These are phyloP conservation scores for Euura lappo DNA, from an alignment of 1,140 invertebrate species.

Conservation along the genomic window DNA sequence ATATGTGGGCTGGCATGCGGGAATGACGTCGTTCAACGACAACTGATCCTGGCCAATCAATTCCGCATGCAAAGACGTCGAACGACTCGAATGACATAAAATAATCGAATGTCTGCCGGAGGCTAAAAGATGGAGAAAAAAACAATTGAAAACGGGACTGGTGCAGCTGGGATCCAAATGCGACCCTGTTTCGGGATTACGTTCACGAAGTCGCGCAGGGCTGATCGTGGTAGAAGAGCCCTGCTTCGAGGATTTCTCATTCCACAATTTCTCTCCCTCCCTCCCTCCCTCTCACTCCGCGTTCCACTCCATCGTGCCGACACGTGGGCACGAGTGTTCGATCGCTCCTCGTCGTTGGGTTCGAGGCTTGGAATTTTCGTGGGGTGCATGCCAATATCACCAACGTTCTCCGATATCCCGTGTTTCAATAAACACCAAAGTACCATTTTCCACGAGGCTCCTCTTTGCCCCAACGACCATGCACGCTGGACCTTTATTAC, in stretches of 20 bases:
- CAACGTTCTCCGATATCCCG: conserved; percentile 1
- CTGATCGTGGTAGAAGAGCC: neutral
- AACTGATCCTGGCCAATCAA: conserved; percentile 8
- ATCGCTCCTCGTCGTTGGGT: conserved; percentile 1
- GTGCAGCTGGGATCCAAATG: conserved; percentile 10
- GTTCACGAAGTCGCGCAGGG: neutral
- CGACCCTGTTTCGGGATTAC: conserved; percentile 9
- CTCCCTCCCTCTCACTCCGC: neutral
- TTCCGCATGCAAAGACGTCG: neutral
- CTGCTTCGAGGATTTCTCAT: neutral
- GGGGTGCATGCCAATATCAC: conserved; percentile 6
- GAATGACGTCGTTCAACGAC: conserved; percentile 4
- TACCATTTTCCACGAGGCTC: neutral
- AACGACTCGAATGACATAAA: neutral
- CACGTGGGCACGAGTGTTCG: conserved; percentile 6
- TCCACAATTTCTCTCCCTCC: neutral
- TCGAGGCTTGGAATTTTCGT: neutral
- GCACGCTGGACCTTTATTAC: neutral
- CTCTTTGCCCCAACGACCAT: neutral
- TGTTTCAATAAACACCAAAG: conserved; percentile 7
- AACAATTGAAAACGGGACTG: conserved; percentile 9
- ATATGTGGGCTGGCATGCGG: neutral
- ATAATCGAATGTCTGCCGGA: conserved; percentile 12
- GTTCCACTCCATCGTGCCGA: neutral
- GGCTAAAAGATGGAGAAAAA: neutral